Evolutionary conservation across 1,140 invertebrate genomes (phyloP), one percentile per base, ranked within the genome.

Genomic region (Brachionus calyciflorus): DNA sequence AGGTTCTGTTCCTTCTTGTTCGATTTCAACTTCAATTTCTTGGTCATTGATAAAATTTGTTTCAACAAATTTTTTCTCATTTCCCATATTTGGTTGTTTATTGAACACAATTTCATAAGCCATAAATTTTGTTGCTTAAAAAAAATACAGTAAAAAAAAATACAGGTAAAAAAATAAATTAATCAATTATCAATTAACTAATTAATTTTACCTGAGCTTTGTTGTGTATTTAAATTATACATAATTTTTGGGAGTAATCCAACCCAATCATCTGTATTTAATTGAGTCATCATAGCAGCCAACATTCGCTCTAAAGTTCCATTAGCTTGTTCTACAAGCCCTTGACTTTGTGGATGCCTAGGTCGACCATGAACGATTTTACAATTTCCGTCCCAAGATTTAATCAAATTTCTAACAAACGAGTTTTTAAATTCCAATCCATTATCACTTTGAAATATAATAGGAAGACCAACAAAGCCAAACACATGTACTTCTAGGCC

Each of bases 61-160:
- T 14, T 55, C 51, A 30, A 55, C 24, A 55, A 55, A 30, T 14
- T 55, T 28, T 55, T 55, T 55, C 33, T 55, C 51, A 55, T 30
- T 55, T 30, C 24, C 24, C 33, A 55, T 30, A 55, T 55, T 55
- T 30, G 51, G 51, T 55, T 55, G 12, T 30, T 14, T 14, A 55
- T 55, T 55, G 51, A 55, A 55, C 28, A 55, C 51, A 30, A 26
- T 3, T 55, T 55, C 51, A 55, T 55, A 55, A 14, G 26, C 24
- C 24, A 28, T 55, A 55, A 14, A 10, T 14, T 55, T 55, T 10
- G 51, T 55, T 30, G 51, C 51, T 55, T 30, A 30, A 55, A 55
- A 55, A 51, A 55, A 55, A 55, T 55, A 55, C n/a, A n/a, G n/a
- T n/a, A n/a, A n/a, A n/a, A n/a, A n/a, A n/a, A n/a, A n/a, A n/a